Evolutionary conservation across 1,140 invertebrate species (phyloP).

Genomic region (Berghia stephanieae): DNA sequence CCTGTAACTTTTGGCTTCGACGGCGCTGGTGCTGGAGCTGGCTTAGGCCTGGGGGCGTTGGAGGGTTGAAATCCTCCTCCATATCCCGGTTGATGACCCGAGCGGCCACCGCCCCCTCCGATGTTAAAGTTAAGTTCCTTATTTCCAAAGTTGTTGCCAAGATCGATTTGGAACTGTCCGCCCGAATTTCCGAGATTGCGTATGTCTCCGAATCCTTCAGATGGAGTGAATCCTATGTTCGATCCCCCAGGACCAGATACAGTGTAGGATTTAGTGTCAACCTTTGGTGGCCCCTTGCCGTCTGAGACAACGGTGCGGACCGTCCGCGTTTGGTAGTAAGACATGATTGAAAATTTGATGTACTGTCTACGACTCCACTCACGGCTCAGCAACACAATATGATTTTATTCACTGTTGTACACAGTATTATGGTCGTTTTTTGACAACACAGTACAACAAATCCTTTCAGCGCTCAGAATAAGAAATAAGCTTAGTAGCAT

Average conservation of each 20-base stretch:
- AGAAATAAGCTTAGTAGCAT: too few species aligned
- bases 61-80: not conserved
- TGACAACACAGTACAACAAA: too few species aligned
- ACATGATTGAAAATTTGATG: too few species aligned
- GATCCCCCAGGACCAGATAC: conserved; percentile 45
- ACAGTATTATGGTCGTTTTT: too few species aligned
- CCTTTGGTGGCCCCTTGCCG: conserved; percentile 46
- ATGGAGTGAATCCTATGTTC: conserved; percentile 27
- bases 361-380: too few species aligned
- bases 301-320: conserved; percentile 51
- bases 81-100: not conserved
- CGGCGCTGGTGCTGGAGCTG: too few species aligned
- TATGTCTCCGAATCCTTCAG: conserved; percentile 36
- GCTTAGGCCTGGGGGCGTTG: not conserved
- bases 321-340: conserved; percentile 40
- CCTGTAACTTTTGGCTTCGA: not conserved
- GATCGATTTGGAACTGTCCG: too few species aligned
- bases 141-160: not conserved
- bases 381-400: too few species aligned
- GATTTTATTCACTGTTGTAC: too few species aligned
- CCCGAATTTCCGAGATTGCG: conserved; percentile 45
- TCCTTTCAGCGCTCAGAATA: too few species aligned
- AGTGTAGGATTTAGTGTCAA: conserved; percentile 51
- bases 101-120: not conserved
- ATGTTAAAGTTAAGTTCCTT: not conserved